These are phyloP conservation scores for Rhynchopsitta pachyrhyncha DNA, from an alignment of 2,113 vertebrate genomes.

Conservation along the genomic window DNA sequence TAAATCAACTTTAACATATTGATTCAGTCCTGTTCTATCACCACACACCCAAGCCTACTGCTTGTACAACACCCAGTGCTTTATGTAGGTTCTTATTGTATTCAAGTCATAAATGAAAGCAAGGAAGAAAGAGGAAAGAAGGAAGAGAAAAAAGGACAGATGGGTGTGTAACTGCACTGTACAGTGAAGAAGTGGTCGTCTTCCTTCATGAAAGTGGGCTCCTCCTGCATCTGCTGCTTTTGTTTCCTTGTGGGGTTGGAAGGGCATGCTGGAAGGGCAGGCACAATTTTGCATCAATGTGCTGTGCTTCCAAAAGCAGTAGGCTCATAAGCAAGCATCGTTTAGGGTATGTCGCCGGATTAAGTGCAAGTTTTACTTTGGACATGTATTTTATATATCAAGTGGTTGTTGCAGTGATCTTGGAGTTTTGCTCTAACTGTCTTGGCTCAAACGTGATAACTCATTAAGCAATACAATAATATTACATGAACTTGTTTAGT, in stretches of 20 bases:
- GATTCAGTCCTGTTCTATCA: neutral
- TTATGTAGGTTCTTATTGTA: neutral
- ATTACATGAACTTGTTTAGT: neutral
- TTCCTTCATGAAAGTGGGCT: neutral
- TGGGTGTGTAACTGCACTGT: rapidly evolving
- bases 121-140: neutral
- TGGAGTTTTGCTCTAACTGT: neutral
- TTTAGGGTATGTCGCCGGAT: neutral
- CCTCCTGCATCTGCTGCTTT: neutral
- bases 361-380: neutral
- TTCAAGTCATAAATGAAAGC: neutral
- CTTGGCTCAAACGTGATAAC: neutral
- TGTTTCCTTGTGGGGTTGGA: neutral
- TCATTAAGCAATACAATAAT: neutral
- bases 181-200: rapidly evolving
- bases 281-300: neutral
- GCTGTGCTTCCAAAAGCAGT: neutral
- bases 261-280: neutral
- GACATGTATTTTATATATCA: neutral
- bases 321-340: neutral
- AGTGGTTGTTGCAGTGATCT: neutral
- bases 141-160: neutral
- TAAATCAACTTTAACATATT: neutral
- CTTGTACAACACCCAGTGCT: neutral
- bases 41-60: neutral